Evolutionary conservation across 2,797 vertebrate genomes (phyloP), one percentile per base, ranked within the genome.

Genomic region (Melanogrammus aeglefinus): DNA sequence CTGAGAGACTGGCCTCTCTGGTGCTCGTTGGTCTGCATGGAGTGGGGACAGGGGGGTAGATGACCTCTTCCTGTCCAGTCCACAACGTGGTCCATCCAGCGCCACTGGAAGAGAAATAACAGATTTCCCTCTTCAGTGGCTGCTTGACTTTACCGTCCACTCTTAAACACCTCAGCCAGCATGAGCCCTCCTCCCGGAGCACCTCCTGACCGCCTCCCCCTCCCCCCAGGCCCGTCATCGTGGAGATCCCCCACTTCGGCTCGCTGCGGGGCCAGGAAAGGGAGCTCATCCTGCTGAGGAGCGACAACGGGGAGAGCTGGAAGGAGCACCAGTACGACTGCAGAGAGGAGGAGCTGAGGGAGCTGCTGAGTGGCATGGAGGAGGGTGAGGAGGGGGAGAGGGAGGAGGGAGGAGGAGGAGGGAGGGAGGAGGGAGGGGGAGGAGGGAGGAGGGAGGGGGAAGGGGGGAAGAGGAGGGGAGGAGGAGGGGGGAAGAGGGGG

Each of bases 241-340:
- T 99, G 93, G 98, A 99, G 94, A 98, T 99, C 85, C 98, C 98
- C 0, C 98, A 99, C 78, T 99, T 99, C 91, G 98, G 96, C 85
- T 99, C 98, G 24, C 96, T 99, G 96, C 90, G 98, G 75, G 97
- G 96, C 77, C 96, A 97, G 44, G 98, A 99, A 87, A 93, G 98
- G 81, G 98, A 99, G 83, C 91, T 99, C 87, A 99, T 99, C 33
- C 93, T 99, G 1, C 95, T 99, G 82, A 95, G 98, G 79, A 99
- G 98, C 73, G 97, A 99, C 87, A 99, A 99, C 0, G 98, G 98
- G 18, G 98, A 99, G 84, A 93, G 92, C 0, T 99, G 98, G 98
- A 99, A 99, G 82, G 98, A 99, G 57, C 98, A 99, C 83, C 95
- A 98, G 72, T 98, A 97, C 71, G 98, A 99, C 93, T 96, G 92